A percentile compares a stretch with the other conserved stretches of the same genome.
phyloP scores from a whole-genome alignment of 2,888 invertebrate species.

The Orthosia cruda region DNA sequence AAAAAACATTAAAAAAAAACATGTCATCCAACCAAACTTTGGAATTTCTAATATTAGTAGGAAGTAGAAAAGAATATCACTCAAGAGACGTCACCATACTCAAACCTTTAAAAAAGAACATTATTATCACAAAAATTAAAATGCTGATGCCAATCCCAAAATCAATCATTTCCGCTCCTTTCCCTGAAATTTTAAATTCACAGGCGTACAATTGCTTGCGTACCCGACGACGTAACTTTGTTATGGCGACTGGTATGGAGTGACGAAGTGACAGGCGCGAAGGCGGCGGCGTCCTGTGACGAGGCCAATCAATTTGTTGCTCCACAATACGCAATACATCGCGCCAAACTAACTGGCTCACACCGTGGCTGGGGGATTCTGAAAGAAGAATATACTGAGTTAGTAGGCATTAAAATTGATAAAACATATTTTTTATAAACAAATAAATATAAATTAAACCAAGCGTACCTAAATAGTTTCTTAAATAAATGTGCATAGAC shows the following conservation, averaged over 20 bases:
- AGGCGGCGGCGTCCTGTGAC: slow-evolving; percentile 85
- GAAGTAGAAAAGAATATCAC: no score
- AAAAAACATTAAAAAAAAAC: no score
- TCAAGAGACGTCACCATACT: no score
- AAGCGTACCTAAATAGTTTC: no score
- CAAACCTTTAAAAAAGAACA: no score
- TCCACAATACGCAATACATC: slow-evolving; percentile 89
- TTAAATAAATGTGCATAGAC: no score
- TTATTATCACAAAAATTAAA: neutral
- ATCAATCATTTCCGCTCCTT: slow-evolving; percentile 1
- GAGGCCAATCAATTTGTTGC: slow-evolving; percentile 90
- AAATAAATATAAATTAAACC: no score
- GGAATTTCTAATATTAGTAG: no score
- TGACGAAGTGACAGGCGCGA: slow-evolving; percentile 88
- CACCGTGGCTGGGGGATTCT: slow-evolving; percentile 80
- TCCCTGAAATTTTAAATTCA: slow-evolving; percentile 50
- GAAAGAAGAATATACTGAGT: neutral
- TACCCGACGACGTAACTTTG: slow-evolving; percentile 55
- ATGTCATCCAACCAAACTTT: no score
- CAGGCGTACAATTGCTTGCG: slow-evolving; percentile 37
- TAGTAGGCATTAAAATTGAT: no score
- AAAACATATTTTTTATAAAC: no score
- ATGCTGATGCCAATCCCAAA: neutral
- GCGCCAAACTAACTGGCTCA: slow-evolving; percentile 84
- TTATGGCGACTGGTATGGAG: slow-evolving; percentile 73